Percentiles rank a stretch among this genome's conserved stretches.
Conservation (phyloP, 2,113 vertebrate species). For the Pardalotus punctatus region DNA sequence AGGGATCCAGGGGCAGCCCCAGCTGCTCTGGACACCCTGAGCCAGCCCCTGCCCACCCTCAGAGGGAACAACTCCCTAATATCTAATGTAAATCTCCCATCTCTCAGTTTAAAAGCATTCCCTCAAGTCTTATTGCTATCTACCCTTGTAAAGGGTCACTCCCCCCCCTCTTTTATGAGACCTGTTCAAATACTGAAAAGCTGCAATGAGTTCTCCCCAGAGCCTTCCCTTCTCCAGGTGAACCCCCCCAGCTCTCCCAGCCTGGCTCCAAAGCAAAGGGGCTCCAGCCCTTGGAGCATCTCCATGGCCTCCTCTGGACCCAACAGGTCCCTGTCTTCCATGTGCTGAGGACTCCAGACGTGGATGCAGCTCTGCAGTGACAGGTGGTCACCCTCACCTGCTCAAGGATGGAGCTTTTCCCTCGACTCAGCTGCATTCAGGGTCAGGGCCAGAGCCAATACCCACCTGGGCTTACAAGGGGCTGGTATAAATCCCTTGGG, state of each 20-base stretch:
- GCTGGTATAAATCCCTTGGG: neutral
- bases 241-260: neutral
- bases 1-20: neutral
- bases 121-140: neutral
- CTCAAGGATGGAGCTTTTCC: neutral
- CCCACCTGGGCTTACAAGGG: neutral
- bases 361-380: neutral
- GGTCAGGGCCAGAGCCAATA: neutral
- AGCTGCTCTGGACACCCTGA: neutral
- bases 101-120: neutral
- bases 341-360: neutral
- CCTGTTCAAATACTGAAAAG: neutral
- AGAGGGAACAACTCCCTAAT: neutral
- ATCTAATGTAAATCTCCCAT: neutral
- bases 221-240: neutral
- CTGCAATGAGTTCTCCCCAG: rapidly evolving
- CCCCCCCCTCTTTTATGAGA: neutral
- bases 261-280: neutral
- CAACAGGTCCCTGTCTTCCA: rapidly evolving
- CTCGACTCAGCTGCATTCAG: rapidly evolving
- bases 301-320: neutral
- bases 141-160: neutral
- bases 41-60: neutral
- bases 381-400: neutral
- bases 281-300: neutral